Conservation (phyloP, 2,113 vertebrate genomes). For the Centropus unirufus region DNA sequence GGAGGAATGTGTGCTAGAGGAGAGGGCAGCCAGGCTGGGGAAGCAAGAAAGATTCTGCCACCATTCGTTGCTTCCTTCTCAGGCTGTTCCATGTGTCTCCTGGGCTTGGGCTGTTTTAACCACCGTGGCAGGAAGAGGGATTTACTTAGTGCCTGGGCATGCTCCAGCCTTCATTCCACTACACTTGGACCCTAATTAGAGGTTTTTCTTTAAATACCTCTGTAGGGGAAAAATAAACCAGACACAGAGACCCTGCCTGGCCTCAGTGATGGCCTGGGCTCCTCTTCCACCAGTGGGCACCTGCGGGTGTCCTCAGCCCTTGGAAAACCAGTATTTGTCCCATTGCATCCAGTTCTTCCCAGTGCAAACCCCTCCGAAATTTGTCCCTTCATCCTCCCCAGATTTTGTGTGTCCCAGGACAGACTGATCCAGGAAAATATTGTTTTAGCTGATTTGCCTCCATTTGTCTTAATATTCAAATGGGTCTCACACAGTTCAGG, state of each 20-base stretch:
- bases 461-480: fast-evolving
- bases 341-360: not conserved
- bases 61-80: not conserved
- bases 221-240: not conserved
- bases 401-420: not conserved
- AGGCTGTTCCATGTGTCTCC: not conserved
- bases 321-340: not conserved
- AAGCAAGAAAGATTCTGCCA: not conserved
- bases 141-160: no score
- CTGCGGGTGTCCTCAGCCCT: not conserved
- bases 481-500: not conserved
- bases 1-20: not conserved
- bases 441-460: not conserved
- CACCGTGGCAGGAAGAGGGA: no score
- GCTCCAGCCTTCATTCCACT: not conserved
- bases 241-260: fast-evolving
- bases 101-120: not conserved
- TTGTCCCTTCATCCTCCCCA: not conserved
- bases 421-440: not conserved
- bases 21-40: not conserved
- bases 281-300: not conserved
- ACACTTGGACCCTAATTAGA: not conserved
- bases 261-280: not conserved
- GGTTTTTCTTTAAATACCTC: not conserved
- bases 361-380: not conserved